phyloP scores from a whole-genome alignment of 2,113 vertebrate genomes.

The Cyrtonyx montezumae region DNA sequence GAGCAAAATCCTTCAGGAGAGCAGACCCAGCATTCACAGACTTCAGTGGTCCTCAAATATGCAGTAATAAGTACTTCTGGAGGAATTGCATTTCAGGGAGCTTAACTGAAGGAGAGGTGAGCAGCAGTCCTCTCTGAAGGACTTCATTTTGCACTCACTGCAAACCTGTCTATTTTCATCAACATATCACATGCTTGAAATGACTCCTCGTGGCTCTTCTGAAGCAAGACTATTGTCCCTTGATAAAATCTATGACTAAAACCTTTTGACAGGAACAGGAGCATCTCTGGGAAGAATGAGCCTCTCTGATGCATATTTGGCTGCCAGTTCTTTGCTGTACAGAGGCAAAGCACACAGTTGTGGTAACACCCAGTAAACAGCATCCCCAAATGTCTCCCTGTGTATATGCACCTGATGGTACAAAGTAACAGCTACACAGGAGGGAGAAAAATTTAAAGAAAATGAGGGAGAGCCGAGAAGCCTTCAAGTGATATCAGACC shows the following conservation, averaged over 20 bases:
- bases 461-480: background rate
- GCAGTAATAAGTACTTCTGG: background rate
- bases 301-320: background rate
- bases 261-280: background rate
- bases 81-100: background rate
- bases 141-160: background rate
- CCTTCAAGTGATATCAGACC: background rate
- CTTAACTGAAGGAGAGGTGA: background rate
- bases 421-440: background rate
- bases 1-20: background rate
- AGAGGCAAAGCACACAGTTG: background rate
- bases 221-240: fast-evolving
- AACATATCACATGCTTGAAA: background rate
- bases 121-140: background rate
- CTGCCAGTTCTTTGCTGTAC: fast-evolving
- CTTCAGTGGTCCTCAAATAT: background rate
- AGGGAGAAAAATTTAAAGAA: background rate
- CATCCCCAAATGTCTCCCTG: background rate
- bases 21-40: background rate
- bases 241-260: background rate
- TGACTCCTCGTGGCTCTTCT: background rate
- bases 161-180: background rate
- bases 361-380: background rate
- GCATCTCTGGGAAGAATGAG: background rate
- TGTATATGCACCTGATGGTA: background rate